Conservation (phyloP, 2,113 vertebrate genomes). For the Cygnus buccinator region DNA sequence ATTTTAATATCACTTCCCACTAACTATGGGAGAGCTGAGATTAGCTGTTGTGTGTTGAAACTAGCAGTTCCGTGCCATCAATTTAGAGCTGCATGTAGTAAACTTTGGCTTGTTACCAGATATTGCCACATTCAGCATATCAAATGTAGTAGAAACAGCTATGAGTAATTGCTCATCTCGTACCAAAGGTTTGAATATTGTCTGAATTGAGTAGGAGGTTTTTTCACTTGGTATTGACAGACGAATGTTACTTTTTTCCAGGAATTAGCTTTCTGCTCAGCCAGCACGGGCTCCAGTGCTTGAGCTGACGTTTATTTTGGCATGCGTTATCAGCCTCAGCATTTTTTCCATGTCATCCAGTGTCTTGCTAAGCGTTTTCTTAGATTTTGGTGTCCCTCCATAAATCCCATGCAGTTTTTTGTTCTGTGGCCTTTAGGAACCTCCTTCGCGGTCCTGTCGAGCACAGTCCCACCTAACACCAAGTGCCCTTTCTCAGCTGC, state of each 20-base stretch:
- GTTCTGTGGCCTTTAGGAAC: not conserved
- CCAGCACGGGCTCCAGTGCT: not conserved
- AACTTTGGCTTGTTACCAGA: not conserved
- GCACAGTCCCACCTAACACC: not conserved
- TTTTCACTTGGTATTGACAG: not conserved
- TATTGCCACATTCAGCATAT: not conserved
- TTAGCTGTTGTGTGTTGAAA: not conserved
- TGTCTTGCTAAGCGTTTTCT: not conserved
- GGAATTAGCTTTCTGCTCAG: not conserved
- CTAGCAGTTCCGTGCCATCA: not conserved
- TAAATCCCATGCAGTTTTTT: rapidly evolving
- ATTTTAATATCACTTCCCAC: not conserved
- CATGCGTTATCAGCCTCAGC: not conserved
- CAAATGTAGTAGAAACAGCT: not conserved
- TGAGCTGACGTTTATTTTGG: not conserved
- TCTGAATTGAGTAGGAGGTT: not conserved
- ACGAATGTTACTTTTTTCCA: not conserved
- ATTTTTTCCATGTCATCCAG: not conserved
- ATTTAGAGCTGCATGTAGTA: rapidly evolving
- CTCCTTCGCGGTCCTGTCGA: not conserved
- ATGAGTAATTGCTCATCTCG: not conserved
- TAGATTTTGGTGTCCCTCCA: not conserved
- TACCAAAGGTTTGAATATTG: not conserved
- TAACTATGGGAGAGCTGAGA: not conserved
- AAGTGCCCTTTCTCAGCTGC: not conserved